Evolutionary conservation across 2,113 vertebrate genomes (phyloP).

Genomic region (Etheostoma spectabile): DNA sequence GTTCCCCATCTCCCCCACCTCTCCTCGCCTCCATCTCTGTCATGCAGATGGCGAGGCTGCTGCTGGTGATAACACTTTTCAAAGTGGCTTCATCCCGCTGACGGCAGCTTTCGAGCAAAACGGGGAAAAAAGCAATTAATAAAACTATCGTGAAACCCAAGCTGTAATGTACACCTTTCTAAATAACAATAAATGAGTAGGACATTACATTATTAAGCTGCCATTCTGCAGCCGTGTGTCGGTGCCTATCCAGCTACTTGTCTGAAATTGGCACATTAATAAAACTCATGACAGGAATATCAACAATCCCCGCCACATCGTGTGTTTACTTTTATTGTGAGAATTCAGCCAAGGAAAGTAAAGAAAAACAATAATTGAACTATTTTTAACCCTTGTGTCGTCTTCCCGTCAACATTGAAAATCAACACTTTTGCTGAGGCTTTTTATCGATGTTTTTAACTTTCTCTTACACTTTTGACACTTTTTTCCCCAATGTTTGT

Average conservation of each 20-base stretch:
- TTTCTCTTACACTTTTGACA: too few relatives aligned
- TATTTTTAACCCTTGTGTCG: neutral
- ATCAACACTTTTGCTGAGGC: too few relatives aligned
- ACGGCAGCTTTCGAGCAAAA: neutral
- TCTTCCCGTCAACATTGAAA: too few relatives aligned
- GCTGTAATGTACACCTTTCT: constrained; percentile 1
- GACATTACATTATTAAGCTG: constrained; percentile 1
- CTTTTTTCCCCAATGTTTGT: too few relatives aligned
- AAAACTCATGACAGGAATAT: neutral
- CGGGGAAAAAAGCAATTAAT: neutral
- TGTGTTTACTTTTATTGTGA: neutral
- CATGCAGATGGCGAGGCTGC: constrained; percentile 26
- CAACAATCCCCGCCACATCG: neutral
- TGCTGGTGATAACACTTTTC: constrained; percentile 14
- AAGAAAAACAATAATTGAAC: neutral
- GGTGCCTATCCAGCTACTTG: neutral
- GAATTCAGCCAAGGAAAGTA: neutral
- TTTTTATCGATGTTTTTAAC: too few relatives aligned
- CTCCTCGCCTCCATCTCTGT: constrained; percentile 5
- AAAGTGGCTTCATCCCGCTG: constrained; percentile 13
- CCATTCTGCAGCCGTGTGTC: neutral
- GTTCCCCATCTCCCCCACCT: neutral
- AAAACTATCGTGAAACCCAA: constrained; percentile 9
- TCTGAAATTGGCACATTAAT: neutral
- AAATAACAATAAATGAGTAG: neutral